phyloP scores from a whole-genome alignment of 2,888 invertebrate genomes.

The Ctenicera cuprea region DNA sequence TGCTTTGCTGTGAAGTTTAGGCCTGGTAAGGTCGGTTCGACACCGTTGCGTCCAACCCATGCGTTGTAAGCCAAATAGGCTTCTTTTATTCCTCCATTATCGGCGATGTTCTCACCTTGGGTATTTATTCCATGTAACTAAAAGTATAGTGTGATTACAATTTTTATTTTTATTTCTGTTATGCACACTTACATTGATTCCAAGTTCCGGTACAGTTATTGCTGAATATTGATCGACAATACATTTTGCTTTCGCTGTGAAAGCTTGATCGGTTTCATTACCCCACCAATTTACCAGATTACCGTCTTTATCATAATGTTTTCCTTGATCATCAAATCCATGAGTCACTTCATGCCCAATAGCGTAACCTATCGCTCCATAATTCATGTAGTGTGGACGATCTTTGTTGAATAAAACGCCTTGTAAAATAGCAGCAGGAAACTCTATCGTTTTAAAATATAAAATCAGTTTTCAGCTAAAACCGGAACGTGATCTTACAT shows the following conservation, averaged over 20 bases:
- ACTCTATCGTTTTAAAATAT: slow-evolving; percentile 77
- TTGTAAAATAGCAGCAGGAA: slow-evolving; percentile 92
- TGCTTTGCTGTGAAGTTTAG: slow-evolving; percentile 70
- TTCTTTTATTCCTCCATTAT: slow-evolving; percentile 93
- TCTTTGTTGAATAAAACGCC: slow-evolving; percentile 89
- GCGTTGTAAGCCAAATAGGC: slow-evolving; percentile 76
- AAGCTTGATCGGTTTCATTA: slow-evolving; percentile 10
- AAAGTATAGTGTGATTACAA: slow-evolving; percentile 52
- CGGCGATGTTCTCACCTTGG: slow-evolving; percentile 93
- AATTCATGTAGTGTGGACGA: slow-evolving; percentile 90
- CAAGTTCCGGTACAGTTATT: slow-evolving; percentile 83
- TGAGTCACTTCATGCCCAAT: slow-evolving; percentile 92
- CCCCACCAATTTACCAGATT: slow-evolving; percentile 42
- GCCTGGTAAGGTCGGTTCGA: slow-evolving; percentile 66
- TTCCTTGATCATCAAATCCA: slow-evolving; percentile 78
- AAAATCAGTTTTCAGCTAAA: slow-evolving; percentile 78
- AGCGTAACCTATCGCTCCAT: slow-evolving; percentile 88
- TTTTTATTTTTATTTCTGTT: background rate
- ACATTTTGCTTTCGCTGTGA: slow-evolving; percentile 81
- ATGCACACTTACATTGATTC: slow-evolving; percentile 71
- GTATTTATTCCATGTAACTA: slow-evolving; percentile 91
- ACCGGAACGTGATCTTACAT: background rate
- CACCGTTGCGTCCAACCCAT: slow-evolving; percentile 65
- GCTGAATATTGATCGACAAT: slow-evolving; percentile 93
- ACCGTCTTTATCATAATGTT: slow-evolving; percentile 30